Base-by-base conservation (phyloP, 2,888 invertebrate species). In the Blomia tropicalis region DNA sequence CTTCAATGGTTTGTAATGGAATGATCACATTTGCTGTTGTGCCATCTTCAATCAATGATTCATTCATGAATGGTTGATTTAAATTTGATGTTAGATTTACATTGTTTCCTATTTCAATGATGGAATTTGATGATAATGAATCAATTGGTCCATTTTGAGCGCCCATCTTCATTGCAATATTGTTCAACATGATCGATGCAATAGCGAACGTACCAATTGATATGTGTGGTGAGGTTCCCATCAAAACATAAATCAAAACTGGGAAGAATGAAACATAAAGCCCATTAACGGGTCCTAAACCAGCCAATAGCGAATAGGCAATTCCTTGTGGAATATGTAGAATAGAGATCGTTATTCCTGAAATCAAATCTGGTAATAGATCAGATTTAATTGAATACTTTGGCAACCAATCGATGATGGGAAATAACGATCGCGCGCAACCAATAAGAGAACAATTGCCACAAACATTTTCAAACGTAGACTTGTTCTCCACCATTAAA, bases 221-320 rank as follows among this genome's bases (percentile, higher is more conserved):
- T 41, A 87, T 82, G 71, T 93, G 92, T 60, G 82, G 81, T 0
- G 91, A 90, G 0, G 90, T 89, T 60, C 91, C 91, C 68, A 92
- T 82, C 66, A 90, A 74, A 68, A 85, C 82, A 73, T 93, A 92
- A 19, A 90, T 75, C 4, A 91, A 76, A 0, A 88, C 86, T 0
- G 91, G 89, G 75, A 92, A 90, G 75, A 92, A 90, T 0, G 90
- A 91, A 80, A 88, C 87, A 74, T 90, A 89, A 31, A 81, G 75
- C 11, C 80, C 81, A 68, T 72, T 75, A n/a, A 78, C 74, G 1
- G 78, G 77, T 2, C 74, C 72, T 3, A 78, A 69, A 4, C 72
- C 73, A 3, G 77, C 77, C 67, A 79, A 69, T 67, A 76, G 72
- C 19, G 77, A 77, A 69, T 79, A 79, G 0, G 78, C 78, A 77